Base-by-base conservation (phyloP, 2,888 invertebrate species). In the Volucella inanis region DNA sequence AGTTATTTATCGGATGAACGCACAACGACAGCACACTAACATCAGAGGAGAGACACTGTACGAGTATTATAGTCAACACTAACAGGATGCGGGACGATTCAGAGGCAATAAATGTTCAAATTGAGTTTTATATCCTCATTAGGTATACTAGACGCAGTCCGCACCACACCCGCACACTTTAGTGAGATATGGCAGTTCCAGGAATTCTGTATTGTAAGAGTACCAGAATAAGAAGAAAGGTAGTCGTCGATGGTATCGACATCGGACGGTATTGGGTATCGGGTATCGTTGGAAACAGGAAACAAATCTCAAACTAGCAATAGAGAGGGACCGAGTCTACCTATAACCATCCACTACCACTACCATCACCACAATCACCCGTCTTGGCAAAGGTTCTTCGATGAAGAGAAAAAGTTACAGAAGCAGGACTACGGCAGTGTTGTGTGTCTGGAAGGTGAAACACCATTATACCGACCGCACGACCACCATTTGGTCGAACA, bases 71-170 rank as follows among this genome's bases (percentile, higher is more conserved):
- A 31, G 31, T 31, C 31, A 31, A 39, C 43, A 49, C 47, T 62
- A 10, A 11, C 15, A 52, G 64, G 55, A 85, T 80, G 68, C 71
- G 85, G 85, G 68, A 61, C 50, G 55, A 76, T 57, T 81, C 76
- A 72, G 41, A 54, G 61, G 76, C 72, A 77, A 85, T 85, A 85
- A 85, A 85, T 81, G 81, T 81, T 76, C 76, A 77, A 85, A 85
- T 85, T 77, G 81, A 81, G 85, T 85, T 81, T 85, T 85, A 85
- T 85, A 85, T 85, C 85, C 85, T 85, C 72, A 81, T 85, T 85
- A 84, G 71, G 75, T 45, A 64, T 41, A 65, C 49, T 59, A 71
- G 71, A 31, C 41, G 52, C 59, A 74, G 31, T 31, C 31, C 41
- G 50, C 77, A 49, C 41, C 52, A 54, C 39, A 75, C 75, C 52